These are phyloP conservation scores for Neoitamus cyanurus DNA, from an alignment of 2,888 invertebrate species.

Conservation along the genomic window DNA sequence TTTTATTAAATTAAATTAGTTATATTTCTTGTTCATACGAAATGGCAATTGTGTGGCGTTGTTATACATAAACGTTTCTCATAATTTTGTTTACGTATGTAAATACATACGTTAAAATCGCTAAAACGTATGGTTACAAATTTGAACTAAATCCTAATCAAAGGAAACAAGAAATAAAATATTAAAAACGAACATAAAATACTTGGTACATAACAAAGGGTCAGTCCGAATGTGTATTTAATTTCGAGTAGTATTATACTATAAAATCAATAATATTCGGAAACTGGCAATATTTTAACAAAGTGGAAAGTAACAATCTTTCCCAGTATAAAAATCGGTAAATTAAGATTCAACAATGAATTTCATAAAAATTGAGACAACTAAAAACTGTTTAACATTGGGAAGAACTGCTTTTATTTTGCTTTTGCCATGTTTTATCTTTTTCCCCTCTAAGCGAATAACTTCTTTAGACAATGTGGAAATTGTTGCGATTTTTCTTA, in stretches of 20 bases:
- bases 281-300: constrained; percentile 17
- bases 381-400: neutral
- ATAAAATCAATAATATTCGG: neutral
- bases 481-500: neutral
- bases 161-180: constrained; percentile 31
- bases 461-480: neutral
- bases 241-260: neutral
- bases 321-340: neutral
- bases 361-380: neutral
- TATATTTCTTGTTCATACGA: constrained; percentile 1
- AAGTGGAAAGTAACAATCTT: constrained; percentile 29
- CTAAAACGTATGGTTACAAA: neutral
- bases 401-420: neutral
- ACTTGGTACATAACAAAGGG: constrained; percentile 1
- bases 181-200: constrained; percentile 9
- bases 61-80: neutral
- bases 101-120: neutral
- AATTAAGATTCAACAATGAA: constrained; percentile 12
- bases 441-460: neutral
- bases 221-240: constrained; percentile 2
- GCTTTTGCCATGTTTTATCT: neutral
- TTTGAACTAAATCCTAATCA: neutral
- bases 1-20: neutral
- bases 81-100: neutral
- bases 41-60: constrained; percentile 42